phyloP scores from a whole-genome alignment of 2,113 vertebrate genomes.

The Columba janthina region DNA sequence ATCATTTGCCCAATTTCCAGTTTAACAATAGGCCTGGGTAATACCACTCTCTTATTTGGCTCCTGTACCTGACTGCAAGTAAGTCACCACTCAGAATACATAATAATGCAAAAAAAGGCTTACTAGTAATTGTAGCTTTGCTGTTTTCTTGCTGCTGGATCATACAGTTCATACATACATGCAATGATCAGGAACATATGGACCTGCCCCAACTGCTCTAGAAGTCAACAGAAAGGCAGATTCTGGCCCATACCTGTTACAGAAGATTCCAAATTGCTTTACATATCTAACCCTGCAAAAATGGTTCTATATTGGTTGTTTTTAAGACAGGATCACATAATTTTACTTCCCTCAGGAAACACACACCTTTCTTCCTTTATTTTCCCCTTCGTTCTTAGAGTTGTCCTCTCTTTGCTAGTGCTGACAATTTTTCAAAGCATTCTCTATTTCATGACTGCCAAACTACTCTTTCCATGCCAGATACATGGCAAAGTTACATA shows the following conservation, averaged over 20 bases:
- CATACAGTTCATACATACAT: not conserved
- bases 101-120: not conserved
- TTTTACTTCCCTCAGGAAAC: not conserved
- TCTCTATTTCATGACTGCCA: conserved; percentile 46
- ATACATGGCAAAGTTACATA: conserved; percentile 32
- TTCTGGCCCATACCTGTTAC: not conserved
- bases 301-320: not conserved
- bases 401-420: not conserved
- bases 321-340: not conserved
- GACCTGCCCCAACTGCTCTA: not conserved
- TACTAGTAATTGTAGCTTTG: not conserved
- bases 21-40: not conserved
- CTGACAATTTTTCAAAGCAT: conserved; percentile 5
- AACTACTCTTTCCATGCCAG: conserved; percentile 21
- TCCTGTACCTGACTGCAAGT: not conserved
- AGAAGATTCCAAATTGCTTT: not conserved
- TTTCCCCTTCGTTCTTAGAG: not conserved
- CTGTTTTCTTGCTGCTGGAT: not conserved
- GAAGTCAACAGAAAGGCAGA: not conserved
- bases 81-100: not conserved
- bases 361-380: not conserved
- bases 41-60: not conserved
- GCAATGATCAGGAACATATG: not conserved
- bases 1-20: conserved; percentile 8
- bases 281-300: not conserved